Conservation (phyloP, 2,113 vertebrate species). For the Siniperca knerii region DNA sequence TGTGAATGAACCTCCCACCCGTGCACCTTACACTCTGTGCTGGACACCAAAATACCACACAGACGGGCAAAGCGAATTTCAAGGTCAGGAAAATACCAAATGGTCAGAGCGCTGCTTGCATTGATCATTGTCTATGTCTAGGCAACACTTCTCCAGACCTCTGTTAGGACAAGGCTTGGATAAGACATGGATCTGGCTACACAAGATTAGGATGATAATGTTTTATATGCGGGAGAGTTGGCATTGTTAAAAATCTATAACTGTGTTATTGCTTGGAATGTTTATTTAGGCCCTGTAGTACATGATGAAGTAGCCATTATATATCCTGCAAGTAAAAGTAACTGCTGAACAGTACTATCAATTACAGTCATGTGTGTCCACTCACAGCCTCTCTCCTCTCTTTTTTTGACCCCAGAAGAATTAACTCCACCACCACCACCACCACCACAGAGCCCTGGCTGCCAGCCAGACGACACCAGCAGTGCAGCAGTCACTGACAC, state of each 20-base stretch:
- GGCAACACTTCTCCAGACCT: background rate
- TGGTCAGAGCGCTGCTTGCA: background rate
- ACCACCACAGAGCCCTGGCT: slow-evolving; percentile 31
- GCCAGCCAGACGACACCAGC: slow-evolving; percentile 38
- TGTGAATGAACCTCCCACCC: background rate
- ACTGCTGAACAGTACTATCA: background rate
- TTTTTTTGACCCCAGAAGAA: slow-evolving; percentile 35
- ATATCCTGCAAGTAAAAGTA: background rate
- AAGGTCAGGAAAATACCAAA: background rate
- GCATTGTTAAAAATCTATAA: background rate
- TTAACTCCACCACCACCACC: background rate
- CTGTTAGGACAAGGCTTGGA: background rate
- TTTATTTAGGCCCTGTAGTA: background rate
- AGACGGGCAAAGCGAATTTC: too few relatives aligned
- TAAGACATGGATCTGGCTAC: background rate
- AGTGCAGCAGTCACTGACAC: slow-evolving; percentile 30
- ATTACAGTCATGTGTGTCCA: background rate
- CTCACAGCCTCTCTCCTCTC: slow-evolving; percentile 10
- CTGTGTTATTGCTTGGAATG: background rate
- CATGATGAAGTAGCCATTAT: too few relatives aligned
- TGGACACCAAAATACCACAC: too few relatives aligned
- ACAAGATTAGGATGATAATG: background rate
- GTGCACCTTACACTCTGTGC: background rate
- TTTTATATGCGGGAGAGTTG: background rate
- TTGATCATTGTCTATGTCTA: background rate